These are phyloP conservation scores for Meliscaeva auricollis DNA, from an alignment of 2,888 invertebrate genomes.

Conservation along the genomic window DNA sequence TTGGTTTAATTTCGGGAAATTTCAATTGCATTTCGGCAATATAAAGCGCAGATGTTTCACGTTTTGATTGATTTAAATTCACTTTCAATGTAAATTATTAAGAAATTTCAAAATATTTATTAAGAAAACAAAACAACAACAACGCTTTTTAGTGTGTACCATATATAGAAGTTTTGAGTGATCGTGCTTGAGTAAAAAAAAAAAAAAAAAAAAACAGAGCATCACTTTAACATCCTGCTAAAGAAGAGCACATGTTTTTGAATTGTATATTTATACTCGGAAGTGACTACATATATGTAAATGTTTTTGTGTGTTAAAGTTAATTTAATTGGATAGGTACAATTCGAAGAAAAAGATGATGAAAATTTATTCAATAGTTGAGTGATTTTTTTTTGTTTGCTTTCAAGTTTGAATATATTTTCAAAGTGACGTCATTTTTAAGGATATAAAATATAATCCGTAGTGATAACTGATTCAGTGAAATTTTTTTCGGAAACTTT, in stretches of 20 bases:
- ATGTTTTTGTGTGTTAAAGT: neutral
- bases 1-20: slow-evolving; percentile 53
- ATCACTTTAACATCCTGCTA: neutral
- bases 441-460: slow-evolving; percentile 6
- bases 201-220: neutral
- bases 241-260: slow-evolving; percentile 58
- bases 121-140: neutral
- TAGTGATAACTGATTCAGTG: neutral
- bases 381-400: slow-evolving; percentile 33
- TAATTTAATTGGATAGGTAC: neutral
- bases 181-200: slow-evolving; percentile 16
- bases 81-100: slow-evolving; percentile 32
- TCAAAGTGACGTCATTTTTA: slow-evolving; percentile 25
- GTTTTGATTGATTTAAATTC: slow-evolving; percentile 34
- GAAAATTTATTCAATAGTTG: slow-evolving; percentile 56
- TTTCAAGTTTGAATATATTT: slow-evolving; percentile 35
- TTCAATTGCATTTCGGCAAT: slow-evolving; percentile 58
- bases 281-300: neutral
- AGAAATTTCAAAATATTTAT: slow-evolving; percentile 36
- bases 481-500: neutral
- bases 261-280: slow-evolving; percentile 49
- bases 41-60: slow-evolving; percentile 58
- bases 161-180: slow-evolving; percentile 9
- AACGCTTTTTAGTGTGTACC: too few relatives aligned
- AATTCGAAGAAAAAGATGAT: slow-evolving; percentile 30